Conservation (phyloP, 2,888 invertebrate species). For the Drosophila melanocephala region DNA sequence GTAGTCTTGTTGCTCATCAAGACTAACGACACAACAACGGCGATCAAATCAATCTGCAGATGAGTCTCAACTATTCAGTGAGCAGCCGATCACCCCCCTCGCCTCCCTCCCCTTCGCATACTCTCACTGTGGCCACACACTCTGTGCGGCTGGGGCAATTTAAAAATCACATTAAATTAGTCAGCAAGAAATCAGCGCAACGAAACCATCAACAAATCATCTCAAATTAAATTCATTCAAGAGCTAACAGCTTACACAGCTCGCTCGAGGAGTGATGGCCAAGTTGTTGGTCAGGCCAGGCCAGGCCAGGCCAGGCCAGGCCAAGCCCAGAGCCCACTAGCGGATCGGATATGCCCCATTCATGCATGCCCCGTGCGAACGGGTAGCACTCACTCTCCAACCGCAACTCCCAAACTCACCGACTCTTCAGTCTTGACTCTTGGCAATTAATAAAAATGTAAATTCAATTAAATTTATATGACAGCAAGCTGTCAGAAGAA, state of each 20-base stretch:
- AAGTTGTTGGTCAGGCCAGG: slow-evolving; percentile 9
- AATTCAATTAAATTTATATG: slow-evolving; percentile 85
- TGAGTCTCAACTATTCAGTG: slow-evolving; percentile 33
- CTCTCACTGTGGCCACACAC: slow-evolving; percentile 58
- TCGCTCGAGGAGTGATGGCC: slow-evolving; percentile 8
- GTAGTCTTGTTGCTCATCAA: slow-evolving; percentile 26
- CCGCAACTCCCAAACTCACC: slow-evolving; percentile 13
- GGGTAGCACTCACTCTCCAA: slow-evolving; percentile 47
- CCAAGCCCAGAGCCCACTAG: slow-evolving; percentile 2
- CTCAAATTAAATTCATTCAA: slow-evolving; percentile 82
- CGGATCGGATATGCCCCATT: slow-evolving; percentile 29
- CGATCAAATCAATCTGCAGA: slow-evolving; percentile 70
- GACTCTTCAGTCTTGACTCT: slow-evolving; percentile 16
- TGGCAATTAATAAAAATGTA: slow-evolving; percentile 85
- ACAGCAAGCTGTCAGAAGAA: slow-evolving; percentile 84
- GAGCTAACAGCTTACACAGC: slow-evolving; percentile 34
- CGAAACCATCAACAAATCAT: slow-evolving; percentile 82
- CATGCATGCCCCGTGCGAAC: slow-evolving; percentile 64
- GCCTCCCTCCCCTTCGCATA: neutral
- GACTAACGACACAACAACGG: slow-evolving; percentile 43
- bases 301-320: slow-evolving; percentile 1
- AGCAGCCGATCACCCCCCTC: neutral
- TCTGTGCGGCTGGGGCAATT: slow-evolving; percentile 69
- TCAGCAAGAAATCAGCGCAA: slow-evolving; percentile 82
- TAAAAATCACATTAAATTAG: slow-evolving; percentile 82